phyloP scores from a whole-genome alignment of 2,888 invertebrate genomes.

The Xestia c-nigrum region DNA sequence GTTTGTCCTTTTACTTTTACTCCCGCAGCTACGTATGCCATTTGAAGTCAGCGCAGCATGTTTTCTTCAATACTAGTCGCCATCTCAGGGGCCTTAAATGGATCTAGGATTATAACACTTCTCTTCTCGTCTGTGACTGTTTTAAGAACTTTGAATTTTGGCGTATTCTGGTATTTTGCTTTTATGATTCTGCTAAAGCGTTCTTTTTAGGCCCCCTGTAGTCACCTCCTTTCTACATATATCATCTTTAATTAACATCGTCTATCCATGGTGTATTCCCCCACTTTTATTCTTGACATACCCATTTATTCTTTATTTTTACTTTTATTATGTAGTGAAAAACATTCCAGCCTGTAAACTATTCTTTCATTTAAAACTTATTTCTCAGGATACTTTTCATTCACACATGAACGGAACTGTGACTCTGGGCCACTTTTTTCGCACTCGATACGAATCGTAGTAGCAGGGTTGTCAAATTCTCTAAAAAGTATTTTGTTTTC shows the following conservation, averaged over 20 bases:
- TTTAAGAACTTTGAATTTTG: too few relatives aligned
- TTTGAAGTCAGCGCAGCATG: background rate
- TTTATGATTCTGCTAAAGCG: too few relatives aligned
- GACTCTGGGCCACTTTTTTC: conserved; percentile 22
- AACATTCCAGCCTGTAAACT: background rate
- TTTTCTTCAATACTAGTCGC: background rate
- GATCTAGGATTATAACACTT: too few relatives aligned
- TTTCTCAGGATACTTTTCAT: background rate
- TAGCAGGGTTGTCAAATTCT: conserved; percentile 23
- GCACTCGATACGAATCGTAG: background rate
- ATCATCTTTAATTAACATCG: background rate
- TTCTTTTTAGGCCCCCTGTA: too few relatives aligned
- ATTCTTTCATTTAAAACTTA: background rate
- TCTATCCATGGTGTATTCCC: background rate
- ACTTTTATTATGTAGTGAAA: background rate
- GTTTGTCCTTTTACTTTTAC: background rate
- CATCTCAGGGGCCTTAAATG: background rate
- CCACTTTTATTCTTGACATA: too few relatives aligned
- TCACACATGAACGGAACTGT: conserved; percentile 8
- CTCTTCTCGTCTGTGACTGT: too few relatives aligned
- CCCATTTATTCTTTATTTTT: background rate
- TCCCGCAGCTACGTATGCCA: background rate
- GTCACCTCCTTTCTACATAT: too few relatives aligned
- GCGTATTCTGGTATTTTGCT: too few relatives aligned
- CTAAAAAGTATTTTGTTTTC: background rate